Evolutionary conservation across 2,888 invertebrate genomes (phyloP).

Genomic region (Caenorhabditis sinica): DNA sequence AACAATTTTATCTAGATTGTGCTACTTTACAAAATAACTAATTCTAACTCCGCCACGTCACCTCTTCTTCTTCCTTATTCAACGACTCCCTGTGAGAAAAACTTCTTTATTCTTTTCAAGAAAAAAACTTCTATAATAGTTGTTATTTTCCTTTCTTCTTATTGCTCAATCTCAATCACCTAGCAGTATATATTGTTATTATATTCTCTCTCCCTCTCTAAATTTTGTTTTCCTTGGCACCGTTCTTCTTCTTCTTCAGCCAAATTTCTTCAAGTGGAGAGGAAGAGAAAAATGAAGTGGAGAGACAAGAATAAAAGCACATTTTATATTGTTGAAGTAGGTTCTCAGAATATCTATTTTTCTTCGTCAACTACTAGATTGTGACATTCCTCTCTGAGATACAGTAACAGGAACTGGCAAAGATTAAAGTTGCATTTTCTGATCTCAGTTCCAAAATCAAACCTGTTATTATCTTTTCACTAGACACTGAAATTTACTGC

Average conservation of each 20-base stretch:
- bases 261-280: conserved; percentile 32
- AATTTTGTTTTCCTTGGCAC: conserved; percentile 4
- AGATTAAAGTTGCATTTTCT: neutral
- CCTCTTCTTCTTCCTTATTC: neutral
- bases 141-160: conserved; percentile 3
- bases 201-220: conserved; percentile 18
- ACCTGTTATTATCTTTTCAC: neutral
- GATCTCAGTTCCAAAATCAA: neutral
- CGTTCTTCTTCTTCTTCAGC: conserved; percentile 14
- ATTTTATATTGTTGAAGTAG: conserved; percentile 24
- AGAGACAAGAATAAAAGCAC: conserved; percentile 10
- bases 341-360: neutral
- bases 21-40: no score
- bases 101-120: conserved; percentile 3
- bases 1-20: no score
- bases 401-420: neutral
- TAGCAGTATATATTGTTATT: conserved; percentile 27
- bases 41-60: no score
- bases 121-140: conserved; percentile 18
- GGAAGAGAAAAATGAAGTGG: conserved; percentile 31
- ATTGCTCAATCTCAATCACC: conserved; percentile 11
- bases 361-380: neutral
- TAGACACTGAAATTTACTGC: neutral
- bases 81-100: neutral
- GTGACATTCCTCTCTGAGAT: neutral